Conservation (phyloP, 2,797 vertebrate genomes). For the Labroides dimidiatus region DNA sequence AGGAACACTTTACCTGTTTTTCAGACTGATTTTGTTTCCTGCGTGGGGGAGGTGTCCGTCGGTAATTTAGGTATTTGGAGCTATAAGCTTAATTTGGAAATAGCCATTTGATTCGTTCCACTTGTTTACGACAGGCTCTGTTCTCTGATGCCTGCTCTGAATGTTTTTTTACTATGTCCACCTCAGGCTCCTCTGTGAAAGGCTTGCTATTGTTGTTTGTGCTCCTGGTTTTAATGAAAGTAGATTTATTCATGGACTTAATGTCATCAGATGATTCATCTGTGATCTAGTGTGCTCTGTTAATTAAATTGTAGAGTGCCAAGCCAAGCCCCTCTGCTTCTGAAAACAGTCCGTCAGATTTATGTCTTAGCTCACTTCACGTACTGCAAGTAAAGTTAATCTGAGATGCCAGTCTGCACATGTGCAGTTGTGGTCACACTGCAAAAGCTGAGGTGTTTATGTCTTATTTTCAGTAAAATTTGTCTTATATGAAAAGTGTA, state of each 20-base stretch:
- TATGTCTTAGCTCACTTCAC: constrained; percentile 31
- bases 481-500: too few species aligned
- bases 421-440: neutral
- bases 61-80: constrained; percentile 4
- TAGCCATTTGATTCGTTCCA: constrained; percentile 13
- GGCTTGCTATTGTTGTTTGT: constrained; percentile 15
- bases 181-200: neutral
- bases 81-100: constrained; percentile 4
- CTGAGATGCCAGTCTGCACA: constrained; percentile 2
- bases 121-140: constrained; percentile 5
- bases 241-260: constrained; percentile 54
- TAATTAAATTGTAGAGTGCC: constrained; percentile 36
- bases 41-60: constrained; percentile 9
- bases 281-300: constrained; percentile 39
- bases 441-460: too few species aligned
- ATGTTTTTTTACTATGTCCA: constrained; percentile 7
- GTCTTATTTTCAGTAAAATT: too few species aligned
- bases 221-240: constrained; percentile 58
- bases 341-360: constrained; percentile 37
- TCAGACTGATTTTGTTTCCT: constrained; percentile 8
- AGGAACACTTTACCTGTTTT: constrained; percentile 1
- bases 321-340: constrained; percentile 1
- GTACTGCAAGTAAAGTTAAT: constrained; percentile 9
- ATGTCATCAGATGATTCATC: constrained; percentile 29
- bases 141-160: neutral